phyloP scores from a whole-genome alignment of 2,888 invertebrate genomes.

The Stictocephala bisonia region DNA sequence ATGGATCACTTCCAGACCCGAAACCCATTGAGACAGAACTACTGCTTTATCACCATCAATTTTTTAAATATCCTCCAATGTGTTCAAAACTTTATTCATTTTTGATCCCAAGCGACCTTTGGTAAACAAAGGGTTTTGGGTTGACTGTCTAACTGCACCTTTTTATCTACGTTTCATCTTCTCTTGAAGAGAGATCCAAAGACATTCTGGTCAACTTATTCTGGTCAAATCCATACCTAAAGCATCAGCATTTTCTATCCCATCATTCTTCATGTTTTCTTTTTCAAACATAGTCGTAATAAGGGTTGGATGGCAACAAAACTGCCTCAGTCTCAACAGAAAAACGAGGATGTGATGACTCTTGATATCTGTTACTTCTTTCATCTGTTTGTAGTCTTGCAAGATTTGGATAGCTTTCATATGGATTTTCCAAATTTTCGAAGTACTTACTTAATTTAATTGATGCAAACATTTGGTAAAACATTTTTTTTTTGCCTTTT shows the following conservation, averaged over 20 bases:
- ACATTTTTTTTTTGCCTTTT: no score
- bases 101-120: conserved; percentile 73
- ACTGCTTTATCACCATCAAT: conserved; percentile 79
- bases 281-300: conserved; percentile 73
- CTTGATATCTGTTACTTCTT: conserved; percentile 64
- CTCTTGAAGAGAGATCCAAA: conserved; percentile 62
- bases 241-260: conserved; percentile 64
- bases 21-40: conserved; percentile 95
- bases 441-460: no score
- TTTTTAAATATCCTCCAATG: conserved; percentile 67
- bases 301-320: conserved; percentile 89
- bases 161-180: conserved; percentile 61
- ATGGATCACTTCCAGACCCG: conserved; percentile 79
- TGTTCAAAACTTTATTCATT: conserved; percentile 70
- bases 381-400: conserved; percentile 67
- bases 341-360: conserved; percentile 80
- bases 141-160: background rate
- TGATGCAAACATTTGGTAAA: no score
- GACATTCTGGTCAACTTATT: conserved; percentile 74
- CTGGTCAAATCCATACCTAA: conserved; percentile 71
- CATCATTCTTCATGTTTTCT: conserved; percentile 63
- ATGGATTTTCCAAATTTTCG: no score
- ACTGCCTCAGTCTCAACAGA: conserved; percentile 85
- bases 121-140: conserved; percentile 76
- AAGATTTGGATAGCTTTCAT: no score